phyloP scores from a whole-genome alignment of 2,797 vertebrate genomes.

The Artibeus lituratus region DNA sequence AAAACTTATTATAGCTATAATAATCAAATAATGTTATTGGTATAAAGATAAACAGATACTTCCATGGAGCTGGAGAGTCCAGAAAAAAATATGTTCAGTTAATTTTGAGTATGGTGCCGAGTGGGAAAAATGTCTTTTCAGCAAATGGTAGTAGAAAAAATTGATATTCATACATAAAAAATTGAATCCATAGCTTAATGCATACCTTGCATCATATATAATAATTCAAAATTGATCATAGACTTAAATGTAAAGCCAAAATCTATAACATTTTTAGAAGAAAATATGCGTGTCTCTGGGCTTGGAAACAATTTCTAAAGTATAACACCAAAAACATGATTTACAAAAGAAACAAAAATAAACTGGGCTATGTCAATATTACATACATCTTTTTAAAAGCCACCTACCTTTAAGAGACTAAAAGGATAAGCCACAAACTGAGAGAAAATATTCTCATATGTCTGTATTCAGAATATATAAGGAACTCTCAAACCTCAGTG shows the following conservation, averaged over 20 bases:
- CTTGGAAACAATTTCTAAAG: not conserved
- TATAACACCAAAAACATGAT: not conserved
- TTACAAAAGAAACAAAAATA: not conserved
- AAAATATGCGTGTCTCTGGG: not conserved
- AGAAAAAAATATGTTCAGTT: not conserved
- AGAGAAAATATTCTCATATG: not conserved
- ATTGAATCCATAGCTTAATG: not conserved
- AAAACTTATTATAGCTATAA: not conserved
- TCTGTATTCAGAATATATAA: not conserved
- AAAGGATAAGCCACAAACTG: not conserved
- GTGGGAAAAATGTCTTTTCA: not conserved
- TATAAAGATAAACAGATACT: not conserved
- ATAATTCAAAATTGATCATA: constrained; percentile 23
- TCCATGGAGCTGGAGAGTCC: not conserved
- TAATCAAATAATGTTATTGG: not conserved
- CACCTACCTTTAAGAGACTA: not conserved
- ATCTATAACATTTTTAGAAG: not conserved
- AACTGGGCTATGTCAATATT: not conserved
- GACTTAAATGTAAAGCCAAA: not conserved
- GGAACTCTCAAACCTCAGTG: not conserved
- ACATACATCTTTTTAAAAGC: not conserved
- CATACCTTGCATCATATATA: not conserved
- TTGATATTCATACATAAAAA: not conserved
- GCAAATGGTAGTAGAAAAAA: not conserved
- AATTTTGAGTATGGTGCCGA: not conserved